phyloP scores from a whole-genome alignment of 1,140 invertebrate genomes.

The Vanessa tameamea region DNA sequence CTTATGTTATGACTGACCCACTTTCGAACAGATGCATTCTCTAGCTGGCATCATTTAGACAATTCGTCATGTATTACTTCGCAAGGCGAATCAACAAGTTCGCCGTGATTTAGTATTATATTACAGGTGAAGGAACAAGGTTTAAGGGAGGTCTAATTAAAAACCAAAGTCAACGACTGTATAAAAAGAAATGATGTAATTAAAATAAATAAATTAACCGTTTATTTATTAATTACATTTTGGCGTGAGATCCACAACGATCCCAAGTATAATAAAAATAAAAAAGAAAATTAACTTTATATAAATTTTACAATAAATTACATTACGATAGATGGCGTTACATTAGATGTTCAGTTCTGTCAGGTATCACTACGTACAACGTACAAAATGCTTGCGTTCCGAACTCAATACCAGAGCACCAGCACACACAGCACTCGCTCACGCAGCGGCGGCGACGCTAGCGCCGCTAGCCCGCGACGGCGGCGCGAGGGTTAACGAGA shows the following conservation, averaged over 20 bases:
- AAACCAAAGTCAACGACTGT: constrained; percentile 72
- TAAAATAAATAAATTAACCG: constrained; percentile 81
- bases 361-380: constrained; percentile 79
- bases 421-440: constrained; percentile 70
- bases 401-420: constrained; percentile 60
- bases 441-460: constrained; percentile 49
- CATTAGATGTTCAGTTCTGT: constrained; percentile 79
- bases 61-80: constrained; percentile 8
- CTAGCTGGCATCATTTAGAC: constrained; percentile 18
- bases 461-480: constrained; percentile 31
- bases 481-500: constrained; percentile 51
- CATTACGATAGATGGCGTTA: constrained; percentile 78
- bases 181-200: constrained; percentile 81
- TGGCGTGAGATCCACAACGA: constrained; percentile 79
- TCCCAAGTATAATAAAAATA: constrained; percentile 79
- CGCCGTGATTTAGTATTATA: constrained; percentile 15
- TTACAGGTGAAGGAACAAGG: constrained; percentile 37
- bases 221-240: constrained; percentile 81
- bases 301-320: constrained; percentile 81
- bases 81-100: constrained; percentile 30
- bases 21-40: constrained; percentile 47
- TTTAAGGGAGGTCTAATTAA: constrained; percentile 52
- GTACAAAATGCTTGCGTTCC: constrained; percentile 74
- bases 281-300: constrained; percentile 81
- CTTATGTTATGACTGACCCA: constrained; percentile 55